Percentiles rank a stretch among this genome's conserved stretches.
Conservation (phyloP, 2,797 vertebrate genomes). For the Cynopterus sphinx region DNA sequence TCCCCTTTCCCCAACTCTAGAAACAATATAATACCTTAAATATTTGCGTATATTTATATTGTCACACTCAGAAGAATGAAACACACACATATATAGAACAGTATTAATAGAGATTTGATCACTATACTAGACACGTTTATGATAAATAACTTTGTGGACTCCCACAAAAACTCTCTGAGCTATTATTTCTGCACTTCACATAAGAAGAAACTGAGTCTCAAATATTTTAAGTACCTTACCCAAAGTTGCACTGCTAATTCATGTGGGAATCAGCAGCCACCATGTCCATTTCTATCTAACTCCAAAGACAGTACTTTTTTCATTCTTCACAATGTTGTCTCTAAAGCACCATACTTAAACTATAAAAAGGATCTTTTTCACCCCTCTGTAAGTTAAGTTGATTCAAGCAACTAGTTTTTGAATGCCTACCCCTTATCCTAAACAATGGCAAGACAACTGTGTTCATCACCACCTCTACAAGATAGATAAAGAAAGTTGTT, state of each 20-base stretch:
- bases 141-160: neutral
- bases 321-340: neutral
- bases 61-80: neutral
- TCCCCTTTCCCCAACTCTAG: neutral
- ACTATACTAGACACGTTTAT: neutral
- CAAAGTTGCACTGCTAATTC: neutral
- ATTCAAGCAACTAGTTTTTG: neutral
- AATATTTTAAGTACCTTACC: neutral
- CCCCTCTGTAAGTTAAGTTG: neutral
- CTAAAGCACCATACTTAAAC: neutral
- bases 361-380: neutral
- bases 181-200: neutral
- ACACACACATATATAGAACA: neutral
- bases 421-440: neutral
- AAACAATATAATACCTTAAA: neutral
- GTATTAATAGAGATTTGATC: neutral
- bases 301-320: neutral
- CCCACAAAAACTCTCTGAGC: neutral
- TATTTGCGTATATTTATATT: neutral
- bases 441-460: neutral
- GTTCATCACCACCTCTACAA: neutral
- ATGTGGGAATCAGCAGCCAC: neutral
- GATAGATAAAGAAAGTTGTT: neutral
- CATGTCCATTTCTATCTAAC: neutral
- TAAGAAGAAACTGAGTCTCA: neutral